Evolutionary conservation across 2,797 vertebrate species (phyloP).

Genomic region (Macrochelys suwanniensis): DNA sequence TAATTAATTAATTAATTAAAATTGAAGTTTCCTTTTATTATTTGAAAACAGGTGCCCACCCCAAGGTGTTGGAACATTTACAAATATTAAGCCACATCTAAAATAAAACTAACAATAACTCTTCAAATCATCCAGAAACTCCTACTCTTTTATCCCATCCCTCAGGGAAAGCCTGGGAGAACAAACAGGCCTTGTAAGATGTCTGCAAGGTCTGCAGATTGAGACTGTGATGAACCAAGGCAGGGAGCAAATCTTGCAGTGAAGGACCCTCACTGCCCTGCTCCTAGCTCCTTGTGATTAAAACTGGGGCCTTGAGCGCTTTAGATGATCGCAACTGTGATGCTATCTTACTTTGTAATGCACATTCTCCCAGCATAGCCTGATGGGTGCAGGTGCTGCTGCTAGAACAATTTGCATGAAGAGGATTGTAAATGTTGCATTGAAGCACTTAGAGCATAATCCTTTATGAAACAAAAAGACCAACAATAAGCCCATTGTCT

Average conservation of each 20-base stretch:
- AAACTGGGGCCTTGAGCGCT: constrained; percentile 40
- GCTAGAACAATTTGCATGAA: constrained; percentile 31
- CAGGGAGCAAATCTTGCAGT: constrained; percentile 1
- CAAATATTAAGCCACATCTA: neutral
- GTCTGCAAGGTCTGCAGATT: constrained; percentile 60
- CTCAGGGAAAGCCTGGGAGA: constrained; percentile 56
- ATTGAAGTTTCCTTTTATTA: neutral
- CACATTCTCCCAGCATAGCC: neutral
- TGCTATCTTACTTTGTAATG: constrained; percentile 56
- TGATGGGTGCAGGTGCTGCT: constrained; percentile 55
- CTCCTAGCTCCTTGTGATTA: constrained; percentile 39
- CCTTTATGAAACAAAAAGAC: neutral
- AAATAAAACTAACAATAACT: constrained; percentile 37
- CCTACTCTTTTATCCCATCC: constrained; percentile 29
- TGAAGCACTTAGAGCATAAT: neutral
- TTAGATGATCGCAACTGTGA: constrained; percentile 52
- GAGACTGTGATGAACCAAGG: constrained; percentile 9
- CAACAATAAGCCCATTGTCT: constrained; percentile 10
- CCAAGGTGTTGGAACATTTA: neutral
- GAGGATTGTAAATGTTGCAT: neutral
- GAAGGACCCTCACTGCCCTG: constrained; percentile 37
- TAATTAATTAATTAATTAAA: neutral
- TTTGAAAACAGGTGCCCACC: neutral
- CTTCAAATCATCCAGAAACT: constrained; percentile 49
- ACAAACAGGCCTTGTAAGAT: constrained; percentile 26